Evolutionary conservation across 2,113 vertebrate genomes (phyloP).

Genomic region (Protomyctophum bolini): DNA sequence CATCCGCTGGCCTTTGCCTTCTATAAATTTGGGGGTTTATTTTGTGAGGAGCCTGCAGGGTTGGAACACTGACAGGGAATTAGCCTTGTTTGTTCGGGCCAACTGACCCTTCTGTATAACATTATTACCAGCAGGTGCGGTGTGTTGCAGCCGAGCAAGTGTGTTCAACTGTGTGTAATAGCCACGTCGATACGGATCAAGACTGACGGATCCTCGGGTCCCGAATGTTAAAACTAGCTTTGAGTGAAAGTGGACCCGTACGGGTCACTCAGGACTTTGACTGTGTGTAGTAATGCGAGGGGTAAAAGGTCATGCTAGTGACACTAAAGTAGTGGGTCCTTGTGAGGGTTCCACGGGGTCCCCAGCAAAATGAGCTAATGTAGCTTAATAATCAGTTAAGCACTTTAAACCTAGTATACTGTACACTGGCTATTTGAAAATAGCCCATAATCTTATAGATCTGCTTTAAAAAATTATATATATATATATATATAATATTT

Average conservation of each 20-base stretch:
- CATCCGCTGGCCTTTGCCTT: constrained; percentile 36
- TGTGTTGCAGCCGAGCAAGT: constrained; percentile 32
- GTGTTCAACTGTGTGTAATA: constrained; percentile 43
- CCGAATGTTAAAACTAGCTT: no score
- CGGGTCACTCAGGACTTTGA: neutral
- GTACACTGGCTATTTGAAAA: no score
- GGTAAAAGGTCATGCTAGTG: neutral
- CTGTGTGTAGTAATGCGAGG: constrained; percentile 17
- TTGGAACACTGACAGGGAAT: constrained; percentile 25
- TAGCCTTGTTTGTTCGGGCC: constrained; percentile 41
- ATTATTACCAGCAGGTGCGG: constrained; percentile 35
- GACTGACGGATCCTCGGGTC: constrained; percentile 4
- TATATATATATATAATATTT: no score
- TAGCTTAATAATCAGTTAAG: no score
- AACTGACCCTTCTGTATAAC: constrained; percentile 49
- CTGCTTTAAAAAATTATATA: no score
- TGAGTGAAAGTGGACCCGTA: no score
- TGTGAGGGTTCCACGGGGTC: no score
- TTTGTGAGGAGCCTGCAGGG: constrained; percentile 21
- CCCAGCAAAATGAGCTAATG: no score
- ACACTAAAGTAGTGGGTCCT: neutral
- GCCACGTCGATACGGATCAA: constrained; percentile 55
- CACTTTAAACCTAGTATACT: no score
- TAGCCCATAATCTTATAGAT: no score
- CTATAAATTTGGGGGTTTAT: constrained; percentile 25